A percentile compares a stretch with the other conserved stretches of the same genome.
Evolutionary conservation across 1,140 invertebrate species (phyloP).

Genomic region (Zaprionus davidi): DNA sequence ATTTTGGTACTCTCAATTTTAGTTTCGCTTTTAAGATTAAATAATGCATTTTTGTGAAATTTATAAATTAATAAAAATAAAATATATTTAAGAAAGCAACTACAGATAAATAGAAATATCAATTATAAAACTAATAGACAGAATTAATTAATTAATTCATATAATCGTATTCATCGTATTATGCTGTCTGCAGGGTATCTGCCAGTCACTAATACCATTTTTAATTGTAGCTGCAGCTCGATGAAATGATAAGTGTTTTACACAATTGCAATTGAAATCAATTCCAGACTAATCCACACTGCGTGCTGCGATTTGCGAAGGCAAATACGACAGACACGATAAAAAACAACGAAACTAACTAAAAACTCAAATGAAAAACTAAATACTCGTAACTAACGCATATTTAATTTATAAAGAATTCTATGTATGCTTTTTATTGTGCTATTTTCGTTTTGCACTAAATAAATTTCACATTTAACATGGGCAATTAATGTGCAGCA

Average conservation of each 20-base stretch:
- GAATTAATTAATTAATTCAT: too few species aligned
- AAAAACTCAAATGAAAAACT: slow-evolving; percentile 28
- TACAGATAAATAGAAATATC: too few species aligned
- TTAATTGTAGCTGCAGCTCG: background rate
- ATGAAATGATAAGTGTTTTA: background rate
- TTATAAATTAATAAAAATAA: too few species aligned
- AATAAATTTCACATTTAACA: slow-evolving; percentile 79
- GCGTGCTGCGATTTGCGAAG: background rate
- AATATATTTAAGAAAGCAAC: too few species aligned
- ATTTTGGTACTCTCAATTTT: too few species aligned
- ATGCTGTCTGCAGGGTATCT: background rate
- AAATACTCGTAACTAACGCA: slow-evolving; percentile 48
- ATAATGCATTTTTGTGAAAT: too few species aligned
- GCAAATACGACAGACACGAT: too few species aligned
- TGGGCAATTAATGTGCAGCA: slow-evolving; percentile 79
- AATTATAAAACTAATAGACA: too few species aligned
- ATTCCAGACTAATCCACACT: slow-evolving; percentile 1
- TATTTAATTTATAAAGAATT: slow-evolving; percentile 55
- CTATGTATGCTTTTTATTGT: slow-evolving; percentile 10
- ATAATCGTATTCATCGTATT: too few species aligned
- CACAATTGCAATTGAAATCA: slow-evolving; percentile 5
- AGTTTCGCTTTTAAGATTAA: too few species aligned
- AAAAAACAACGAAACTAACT: background rate
- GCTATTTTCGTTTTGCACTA: slow-evolving; percentile 31
- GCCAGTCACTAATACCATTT: background rate